These are phyloP conservation scores for Chymomyza costata DNA, from an alignment of 1,140 invertebrate genomes.

Conservation along the genomic window DNA sequence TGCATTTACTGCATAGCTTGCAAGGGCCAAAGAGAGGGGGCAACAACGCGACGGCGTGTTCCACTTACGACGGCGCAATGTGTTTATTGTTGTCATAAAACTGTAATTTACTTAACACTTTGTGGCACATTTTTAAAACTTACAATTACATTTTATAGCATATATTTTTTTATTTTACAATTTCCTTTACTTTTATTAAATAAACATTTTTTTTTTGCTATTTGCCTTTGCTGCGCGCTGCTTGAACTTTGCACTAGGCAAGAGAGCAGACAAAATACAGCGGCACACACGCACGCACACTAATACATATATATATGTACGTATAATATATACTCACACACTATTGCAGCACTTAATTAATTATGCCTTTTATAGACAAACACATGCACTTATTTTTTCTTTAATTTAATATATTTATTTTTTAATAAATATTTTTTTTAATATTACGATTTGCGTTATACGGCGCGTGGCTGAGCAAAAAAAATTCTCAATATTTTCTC, in stretches of 20 bases:
- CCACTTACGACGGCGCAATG: not conserved
- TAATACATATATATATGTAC: too few species aligned
- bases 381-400: too few species aligned
- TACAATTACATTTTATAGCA: conserved; percentile 42
- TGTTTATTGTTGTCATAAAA: conserved; percentile 17
- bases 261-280: too few species aligned
- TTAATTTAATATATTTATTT: too few species aligned
- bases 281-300: too few species aligned
- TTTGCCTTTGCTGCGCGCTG: conserved; percentile 5
- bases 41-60: conserved; percentile 9
- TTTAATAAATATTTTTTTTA: conserved; percentile 27
- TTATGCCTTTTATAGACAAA: conserved; percentile 24
- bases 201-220: conserved; percentile 34
- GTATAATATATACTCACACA: too few species aligned
- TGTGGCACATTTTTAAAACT: conserved; percentile 40
- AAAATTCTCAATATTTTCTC: conserved; percentile 40
- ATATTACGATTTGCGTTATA: conserved; percentile 19
- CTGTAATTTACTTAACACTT: conserved; percentile 24
- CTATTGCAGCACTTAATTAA: conserved; percentile 40
- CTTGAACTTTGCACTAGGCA: conserved; percentile 45
- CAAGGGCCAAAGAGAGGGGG: not conserved
- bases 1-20: too few species aligned
- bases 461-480: conserved; percentile 21
- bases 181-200: conserved; percentile 34
- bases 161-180: conserved; percentile 28